These are phyloP conservation scores for Procambarus clarkii DNA, from an alignment of 1,140 invertebrate genomes.

Conservation along the genomic window DNA sequence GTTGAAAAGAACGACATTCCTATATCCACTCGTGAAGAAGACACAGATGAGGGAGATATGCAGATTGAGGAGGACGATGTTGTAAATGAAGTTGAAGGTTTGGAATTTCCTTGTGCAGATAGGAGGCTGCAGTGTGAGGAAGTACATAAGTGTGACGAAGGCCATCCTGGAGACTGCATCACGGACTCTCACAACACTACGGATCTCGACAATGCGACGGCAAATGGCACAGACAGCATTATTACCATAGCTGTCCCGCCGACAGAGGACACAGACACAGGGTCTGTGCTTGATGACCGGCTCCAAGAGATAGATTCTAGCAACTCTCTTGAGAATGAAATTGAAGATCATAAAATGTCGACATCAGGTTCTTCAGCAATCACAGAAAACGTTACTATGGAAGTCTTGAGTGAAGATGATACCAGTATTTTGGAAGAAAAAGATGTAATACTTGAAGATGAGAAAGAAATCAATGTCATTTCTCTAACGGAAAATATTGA, in stretches of 20 bases:
- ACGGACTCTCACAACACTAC: background rate
- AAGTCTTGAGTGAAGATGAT: background rate
- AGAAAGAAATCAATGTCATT: constrained; percentile 10
- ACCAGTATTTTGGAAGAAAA: background rate
- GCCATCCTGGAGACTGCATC: background rate
- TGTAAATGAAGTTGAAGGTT: background rate
- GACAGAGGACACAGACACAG: background rate
- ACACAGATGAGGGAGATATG: background rate
- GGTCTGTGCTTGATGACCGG: background rate
- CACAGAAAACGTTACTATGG: background rate
- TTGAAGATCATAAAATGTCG: background rate
- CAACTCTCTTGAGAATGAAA: background rate
- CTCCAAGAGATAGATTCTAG: background rate
- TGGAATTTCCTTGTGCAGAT: background rate
- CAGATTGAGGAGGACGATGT: background rate
- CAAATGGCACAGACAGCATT: background rate
- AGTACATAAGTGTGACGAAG: background rate
- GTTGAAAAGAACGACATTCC: background rate
- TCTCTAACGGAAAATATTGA: background rate
- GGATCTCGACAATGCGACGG: background rate
- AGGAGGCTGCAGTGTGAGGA: background rate
- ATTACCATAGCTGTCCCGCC: background rate
- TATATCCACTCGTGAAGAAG: background rate
- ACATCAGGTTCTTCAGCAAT: background rate
- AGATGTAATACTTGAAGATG: background rate